Evolutionary conservation across 2,113 vertebrate species (phyloP).

Genomic region (Esox niger): DNA sequence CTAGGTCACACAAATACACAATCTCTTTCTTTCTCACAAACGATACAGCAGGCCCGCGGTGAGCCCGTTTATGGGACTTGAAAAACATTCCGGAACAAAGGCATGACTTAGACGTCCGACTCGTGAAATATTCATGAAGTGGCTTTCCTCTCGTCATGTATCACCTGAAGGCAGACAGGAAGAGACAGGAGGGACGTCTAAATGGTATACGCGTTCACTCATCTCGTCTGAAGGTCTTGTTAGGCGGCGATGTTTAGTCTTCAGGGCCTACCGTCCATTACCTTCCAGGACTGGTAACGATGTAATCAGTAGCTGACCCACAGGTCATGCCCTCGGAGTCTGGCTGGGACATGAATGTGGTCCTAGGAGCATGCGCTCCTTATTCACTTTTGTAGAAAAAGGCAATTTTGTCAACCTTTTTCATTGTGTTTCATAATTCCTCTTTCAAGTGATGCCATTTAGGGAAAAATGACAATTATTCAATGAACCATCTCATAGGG

Average conservation of each 20-base stretch:
- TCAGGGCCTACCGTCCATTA: not conserved
- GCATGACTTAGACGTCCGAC: not conserved
- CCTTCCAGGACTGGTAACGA: not conserved
- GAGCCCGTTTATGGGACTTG: not conserved
- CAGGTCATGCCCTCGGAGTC: too few species aligned
- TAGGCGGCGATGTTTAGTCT: not conserved
- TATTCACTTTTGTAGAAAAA: too few species aligned
- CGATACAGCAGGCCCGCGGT: too few species aligned
- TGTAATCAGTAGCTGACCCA: not conserved
- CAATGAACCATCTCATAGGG: too few species aligned
- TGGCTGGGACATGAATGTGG: too few species aligned
- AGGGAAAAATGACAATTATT: too few species aligned
- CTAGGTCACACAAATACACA: not conserved
- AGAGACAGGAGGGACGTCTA: not conserved
- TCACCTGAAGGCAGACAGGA: not conserved
- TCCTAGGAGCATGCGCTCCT: too few species aligned
- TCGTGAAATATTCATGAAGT: slow-evolving; percentile 10
- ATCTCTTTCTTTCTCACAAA: too few species aligned
- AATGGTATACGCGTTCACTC: too few species aligned
- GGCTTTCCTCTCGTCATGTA: not conserved
- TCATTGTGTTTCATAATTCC: too few species aligned
- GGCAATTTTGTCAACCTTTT: too few species aligned
- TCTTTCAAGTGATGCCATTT: too few species aligned
- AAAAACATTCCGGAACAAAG: not conserved
- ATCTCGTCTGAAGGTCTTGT: not conserved